A percentile compares a stretch with the other conserved stretches of the same genome.
These are phyloP conservation scores for Helleia helle DNA, from an alignment of 2,888 invertebrate species.

Conservation along the genomic window DNA sequence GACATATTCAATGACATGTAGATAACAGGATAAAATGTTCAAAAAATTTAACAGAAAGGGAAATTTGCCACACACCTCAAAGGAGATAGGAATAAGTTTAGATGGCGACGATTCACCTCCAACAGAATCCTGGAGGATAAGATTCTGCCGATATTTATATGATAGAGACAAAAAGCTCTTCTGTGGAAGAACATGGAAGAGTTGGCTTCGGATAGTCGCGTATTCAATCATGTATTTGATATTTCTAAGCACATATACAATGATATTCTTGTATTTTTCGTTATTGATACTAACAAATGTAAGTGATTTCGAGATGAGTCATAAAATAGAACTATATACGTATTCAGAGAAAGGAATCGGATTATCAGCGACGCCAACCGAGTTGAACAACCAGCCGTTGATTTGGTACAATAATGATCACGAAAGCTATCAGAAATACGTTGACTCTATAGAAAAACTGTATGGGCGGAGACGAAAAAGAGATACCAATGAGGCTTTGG, in stretches of 20 bases:
- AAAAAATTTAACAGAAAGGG: not conserved
- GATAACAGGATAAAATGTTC: not conserved
- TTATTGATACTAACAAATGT: constrained; percentile 31
- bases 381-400: constrained; percentile 34
- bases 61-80: not conserved
- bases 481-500: constrained; percentile 28
- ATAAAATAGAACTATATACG: constrained; percentile 28
- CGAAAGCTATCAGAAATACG: constrained; percentile 40
- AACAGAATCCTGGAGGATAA: constrained; percentile 17
- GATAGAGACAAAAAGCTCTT: constrained; percentile 31
- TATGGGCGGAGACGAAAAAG: constrained; percentile 32
- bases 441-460: constrained; percentile 39
- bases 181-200: constrained; percentile 40
- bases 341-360: constrained; percentile 44
- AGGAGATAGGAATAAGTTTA: not conserved
- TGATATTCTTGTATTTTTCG: constrained; percentile 38
- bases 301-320: constrained; percentile 24
- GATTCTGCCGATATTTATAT: constrained; percentile 31
- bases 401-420: constrained; percentile 45
- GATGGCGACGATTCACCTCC: not conserved
- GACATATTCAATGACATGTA: too few species aligned
- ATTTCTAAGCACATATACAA: constrained; percentile 41
- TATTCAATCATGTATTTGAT: constrained; percentile 47
- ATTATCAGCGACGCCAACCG: constrained; percentile 44
- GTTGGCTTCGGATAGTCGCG: constrained; percentile 37